Evolutionary conservation across 2,888 invertebrate species (phyloP), one percentile per base, ranked within the genome.

Genomic region (Glyphotaelius pellucidus): DNA sequence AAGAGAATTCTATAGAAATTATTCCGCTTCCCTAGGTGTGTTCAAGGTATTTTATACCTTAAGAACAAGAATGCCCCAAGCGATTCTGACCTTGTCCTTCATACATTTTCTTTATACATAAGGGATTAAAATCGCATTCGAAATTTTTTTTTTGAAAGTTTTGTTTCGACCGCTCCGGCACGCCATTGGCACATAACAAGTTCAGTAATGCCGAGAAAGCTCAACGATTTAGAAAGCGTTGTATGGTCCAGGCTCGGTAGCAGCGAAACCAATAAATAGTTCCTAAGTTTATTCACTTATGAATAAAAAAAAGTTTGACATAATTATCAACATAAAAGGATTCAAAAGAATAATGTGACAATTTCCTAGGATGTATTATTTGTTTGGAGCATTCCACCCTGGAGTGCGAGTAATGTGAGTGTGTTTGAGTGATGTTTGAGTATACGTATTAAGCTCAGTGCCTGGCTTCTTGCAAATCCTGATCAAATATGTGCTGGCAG

Each of bases 401-500:
- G 67, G 67, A 67, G 67, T 25, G 9, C 25, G 7, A 67, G 67
- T 67, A 25, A 25, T 67, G 67, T 25, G 67, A 67, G 67, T 67
- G 67, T 67, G n/a, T 25, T 67, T 67, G 67, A 67, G 67, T 67
- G 67, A 67, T 67, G 67, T 67, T 67, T 67, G 67, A 19, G 67
- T 67, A 67, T 67, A 42, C 42, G 2, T 47, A 67, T 67, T 25
- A 67, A 25, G 67, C 67, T 67, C 25, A 9, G 67, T 67, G 67
- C 67, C n/a, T n/a, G 67, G 67, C 67, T 67, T n/a, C 67, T 25
- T 67, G n/a, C 67, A 67, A 67, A 67, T n/a, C 89, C 89, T 38
- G 84, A 90, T 90, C 92, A 90, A 90, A 90, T 42, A 91, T 89
- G 90, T 80, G 89, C 85, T 92, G 90, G 92, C 90, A 90, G 47